phyloP scores from a whole-genome alignment of 2,888 invertebrate genomes.

The Agriotes lineatus region DNA sequence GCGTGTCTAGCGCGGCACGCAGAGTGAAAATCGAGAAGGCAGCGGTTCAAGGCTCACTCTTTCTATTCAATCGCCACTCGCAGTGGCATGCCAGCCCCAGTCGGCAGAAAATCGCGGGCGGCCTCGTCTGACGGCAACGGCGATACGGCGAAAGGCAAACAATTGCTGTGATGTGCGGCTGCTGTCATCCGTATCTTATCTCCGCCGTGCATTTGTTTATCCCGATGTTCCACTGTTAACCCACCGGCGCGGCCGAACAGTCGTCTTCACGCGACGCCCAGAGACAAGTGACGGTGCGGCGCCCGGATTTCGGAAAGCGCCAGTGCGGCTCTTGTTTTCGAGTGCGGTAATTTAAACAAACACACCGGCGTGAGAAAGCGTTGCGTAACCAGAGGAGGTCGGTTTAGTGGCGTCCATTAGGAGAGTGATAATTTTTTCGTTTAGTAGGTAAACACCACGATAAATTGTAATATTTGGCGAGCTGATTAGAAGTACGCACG shows the following conservation, averaged over 20 bases:
- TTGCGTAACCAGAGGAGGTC: not conserved
- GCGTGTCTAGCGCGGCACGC: constrained; percentile 11
- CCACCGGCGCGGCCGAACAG: not conserved
- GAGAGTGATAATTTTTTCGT: constrained; percentile 10
- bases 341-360: not conserved
- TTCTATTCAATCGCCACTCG: not conserved
- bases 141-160: constrained; percentile 13
- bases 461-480: constrained; percentile 7
- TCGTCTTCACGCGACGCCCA: too few relatives aligned
- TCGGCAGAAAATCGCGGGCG: not conserved
- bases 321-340: too few relatives aligned
- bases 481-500: constrained; percentile 8
- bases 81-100: not conserved
- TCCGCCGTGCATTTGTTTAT: constrained; percentile 25
- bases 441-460: constrained; percentile 6
- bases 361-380: not conserved
- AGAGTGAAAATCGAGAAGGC: constrained; percentile 10
- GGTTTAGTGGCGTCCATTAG: not conserved
- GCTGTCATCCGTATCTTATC: constrained; percentile 36
- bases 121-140: not conserved
- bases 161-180: constrained; percentile 9
- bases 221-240: constrained; percentile 9
- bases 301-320: not conserved
- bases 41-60: constrained; percentile 18
- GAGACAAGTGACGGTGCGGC: too few relatives aligned